Base-by-base conservation (phyloP, 1,140 invertebrate genomes). In the Aradophagus sp. region DNA sequence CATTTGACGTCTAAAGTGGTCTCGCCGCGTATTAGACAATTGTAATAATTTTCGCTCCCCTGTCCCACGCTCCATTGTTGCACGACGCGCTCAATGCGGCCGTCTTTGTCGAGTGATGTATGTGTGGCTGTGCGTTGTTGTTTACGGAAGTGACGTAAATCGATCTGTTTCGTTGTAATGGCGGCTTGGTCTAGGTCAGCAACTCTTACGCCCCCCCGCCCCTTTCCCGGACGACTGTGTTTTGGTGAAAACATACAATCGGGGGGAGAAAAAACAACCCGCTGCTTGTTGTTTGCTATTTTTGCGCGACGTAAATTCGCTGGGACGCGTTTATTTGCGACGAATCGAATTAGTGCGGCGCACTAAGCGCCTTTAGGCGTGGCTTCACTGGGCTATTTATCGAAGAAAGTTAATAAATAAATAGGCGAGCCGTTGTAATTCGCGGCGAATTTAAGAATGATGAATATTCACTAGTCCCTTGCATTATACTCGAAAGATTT, bases 81-180 rank as follows among this genome's bases (percentile, higher is more conserved):
- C 13, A 14, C 23, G 45, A 31, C 36, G 35, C 38, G 23, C 32
- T 31, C 29, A 42, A 52, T 10, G 32, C 35, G 50, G n/a, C 35
- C 45, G 53, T 59, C 39, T 71, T 71, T 65, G 26, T n/a, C 12
- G 26, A 27, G 29, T 63, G 50, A 63, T 58, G 45, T 52, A 52
- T 52, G 53, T 41, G 26, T 20, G 15, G 44, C 41, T 35, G 44
- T 16, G 19, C 29, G 53, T 41, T 44, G 65, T 76, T 75, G 69
- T 77, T 75, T 77, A 73, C 62, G 63, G 66, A 75, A 73, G 59
- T 75, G 53, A 75, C 53, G 72, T 47, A 50, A 48, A 73, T 75
- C 38, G 56, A 68, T 70, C 59, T 73, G 52, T 47, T 73, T 56
- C 50, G 42, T 38, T 41, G 35, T 27, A 36, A 58, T 55, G 52